phyloP scores from a whole-genome alignment of 2,113 vertebrate genomes.

The Leuciscus idus region DNA sequence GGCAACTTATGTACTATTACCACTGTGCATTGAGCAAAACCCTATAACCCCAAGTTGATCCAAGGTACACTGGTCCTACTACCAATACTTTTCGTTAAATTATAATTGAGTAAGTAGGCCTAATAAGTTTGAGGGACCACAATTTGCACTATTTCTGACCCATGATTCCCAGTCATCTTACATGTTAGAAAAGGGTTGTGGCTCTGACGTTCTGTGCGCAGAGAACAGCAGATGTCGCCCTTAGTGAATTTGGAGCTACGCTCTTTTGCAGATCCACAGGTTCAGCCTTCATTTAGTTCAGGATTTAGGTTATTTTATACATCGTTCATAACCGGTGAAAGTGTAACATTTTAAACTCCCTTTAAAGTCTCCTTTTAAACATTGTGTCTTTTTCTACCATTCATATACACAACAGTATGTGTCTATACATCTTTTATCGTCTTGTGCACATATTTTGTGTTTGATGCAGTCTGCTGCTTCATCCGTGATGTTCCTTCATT shows the following conservation, averaged over 20 bases:
- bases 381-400: no score
- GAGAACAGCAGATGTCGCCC: constrained; percentile 76
- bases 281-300: constrained; percentile 35
- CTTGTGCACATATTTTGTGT: not conserved
- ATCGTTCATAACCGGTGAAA: not conserved
- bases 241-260: constrained; percentile 61
- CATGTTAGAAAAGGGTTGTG: not conserved
- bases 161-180: not conserved
- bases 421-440: not conserved
- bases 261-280: constrained; percentile 50
- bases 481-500: not conserved
- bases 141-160: not conserved
- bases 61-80: not conserved
- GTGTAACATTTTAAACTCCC: not conserved
- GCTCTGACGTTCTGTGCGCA: constrained; percentile 17
- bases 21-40: not conserved
- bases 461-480: not conserved
- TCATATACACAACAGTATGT: not conserved
- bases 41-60: not conserved
- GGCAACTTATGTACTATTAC: no score
- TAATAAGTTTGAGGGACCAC: not conserved
- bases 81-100: not conserved
- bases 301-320: constrained; percentile 5
- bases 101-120: not conserved
- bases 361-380: not conserved